phyloP scores from a whole-genome alignment of 2,797 vertebrate genomes.

The Siniperca obscura region DNA sequence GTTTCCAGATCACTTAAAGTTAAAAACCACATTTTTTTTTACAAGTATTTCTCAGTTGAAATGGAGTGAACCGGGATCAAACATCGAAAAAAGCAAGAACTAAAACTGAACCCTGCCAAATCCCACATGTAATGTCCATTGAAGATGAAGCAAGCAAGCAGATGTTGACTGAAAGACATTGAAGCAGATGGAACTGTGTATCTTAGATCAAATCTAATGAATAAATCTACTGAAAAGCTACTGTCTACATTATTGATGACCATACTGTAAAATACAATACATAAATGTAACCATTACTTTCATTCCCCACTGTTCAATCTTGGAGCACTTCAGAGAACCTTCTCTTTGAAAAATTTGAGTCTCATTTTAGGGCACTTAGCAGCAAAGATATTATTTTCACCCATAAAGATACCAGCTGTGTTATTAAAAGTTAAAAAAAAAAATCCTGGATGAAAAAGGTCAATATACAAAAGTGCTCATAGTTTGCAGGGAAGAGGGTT shows the following conservation, averaged over 20 bases:
- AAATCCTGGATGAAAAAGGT: slow-evolving; percentile 45
- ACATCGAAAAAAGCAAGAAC: not conserved
- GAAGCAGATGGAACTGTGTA: slow-evolving; percentile 25
- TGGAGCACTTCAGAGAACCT: not conserved
- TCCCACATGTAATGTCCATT: slow-evolving; percentile 35
- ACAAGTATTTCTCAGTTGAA: slow-evolving; percentile 9
- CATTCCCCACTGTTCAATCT: not conserved
- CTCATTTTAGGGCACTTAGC: slow-evolving; percentile 6
- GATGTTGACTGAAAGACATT: slow-evolving; percentile 47
- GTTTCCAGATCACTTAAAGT: not conserved
- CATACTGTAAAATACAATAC: slow-evolving; percentile 7
- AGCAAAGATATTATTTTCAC: slow-evolving; percentile 21
- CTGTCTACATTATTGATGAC: not conserved
- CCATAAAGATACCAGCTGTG: slow-evolving; percentile 19
- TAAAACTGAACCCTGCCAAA: slow-evolving; percentile 21
- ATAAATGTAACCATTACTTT: slow-evolving; percentile 16
- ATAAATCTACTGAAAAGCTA: slow-evolving; percentile 27
- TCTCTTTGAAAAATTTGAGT: not conserved
- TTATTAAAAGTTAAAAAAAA: slow-evolving; percentile 10
- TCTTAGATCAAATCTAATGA: slow-evolving; percentile 24
- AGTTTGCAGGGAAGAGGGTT: slow-evolving; percentile 48
- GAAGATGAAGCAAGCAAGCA: slow-evolving; percentile 43
- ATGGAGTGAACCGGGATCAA: slow-evolving; percentile 16
- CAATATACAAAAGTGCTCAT: slow-evolving; percentile 36
- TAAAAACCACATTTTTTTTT: not conserved